Evolutionary conservation across 2,888 invertebrate species (phyloP).

Genomic region (Bedellia somnulentella): DNA sequence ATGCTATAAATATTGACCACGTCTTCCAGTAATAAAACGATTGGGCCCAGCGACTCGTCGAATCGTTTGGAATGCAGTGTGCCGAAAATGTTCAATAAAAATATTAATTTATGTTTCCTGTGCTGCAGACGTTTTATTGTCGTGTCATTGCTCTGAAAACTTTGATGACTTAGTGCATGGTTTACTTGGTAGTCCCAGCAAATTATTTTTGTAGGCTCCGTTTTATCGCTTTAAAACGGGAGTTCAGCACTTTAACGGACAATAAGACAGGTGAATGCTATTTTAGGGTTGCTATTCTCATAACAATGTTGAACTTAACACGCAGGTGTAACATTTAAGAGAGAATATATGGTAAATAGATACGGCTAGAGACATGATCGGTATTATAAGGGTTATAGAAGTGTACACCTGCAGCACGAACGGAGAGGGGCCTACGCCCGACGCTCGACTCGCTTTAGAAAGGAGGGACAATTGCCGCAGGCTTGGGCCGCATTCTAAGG

Average conservation of each 20-base stretch:
- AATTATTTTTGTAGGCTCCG: neutral
- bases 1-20: too few relatives aligned
- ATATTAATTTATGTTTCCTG: constrained; percentile 50
- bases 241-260: too few relatives aligned
- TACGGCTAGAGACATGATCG: constrained; percentile 53
- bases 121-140: constrained; percentile 42
- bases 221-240: too few relatives aligned
- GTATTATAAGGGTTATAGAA: constrained; percentile 57
- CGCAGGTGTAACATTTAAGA: constrained; percentile 37
- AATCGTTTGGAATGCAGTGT: constrained; percentile 35
- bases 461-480: constrained; percentile 60
- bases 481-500: constrained; percentile 60
- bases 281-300: too few relatives aligned
- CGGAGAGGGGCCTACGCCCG: constrained; percentile 27
- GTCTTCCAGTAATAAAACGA: too few relatives aligned
- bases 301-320: constrained; percentile 32
- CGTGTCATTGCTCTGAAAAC: constrained; percentile 36
- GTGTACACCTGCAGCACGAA: constrained; percentile 45
- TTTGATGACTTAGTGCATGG: constrained; percentile 5
- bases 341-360: constrained; percentile 45
- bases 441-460: constrained; percentile 57
- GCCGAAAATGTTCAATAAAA: constrained; percentile 48
- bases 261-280: too few relatives aligned
- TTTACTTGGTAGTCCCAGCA: constrained; percentile 8
- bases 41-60: too few relatives aligned